phyloP scores from a whole-genome alignment of 2,888 invertebrate species.

The Metopia argyrocephala region DNA sequence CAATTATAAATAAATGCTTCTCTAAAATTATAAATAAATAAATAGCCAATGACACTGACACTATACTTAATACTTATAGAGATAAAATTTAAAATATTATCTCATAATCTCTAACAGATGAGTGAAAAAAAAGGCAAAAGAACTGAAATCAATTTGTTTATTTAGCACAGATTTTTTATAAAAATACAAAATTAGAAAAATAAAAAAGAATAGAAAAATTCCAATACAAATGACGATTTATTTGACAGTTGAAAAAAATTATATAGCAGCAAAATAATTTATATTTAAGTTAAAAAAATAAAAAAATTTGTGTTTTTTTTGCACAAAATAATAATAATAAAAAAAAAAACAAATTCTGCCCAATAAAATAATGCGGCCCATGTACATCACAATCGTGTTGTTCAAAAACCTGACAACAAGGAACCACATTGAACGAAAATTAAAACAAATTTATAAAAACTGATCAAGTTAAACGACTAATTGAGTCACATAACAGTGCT shows the following conservation, averaged over 20 bases:
- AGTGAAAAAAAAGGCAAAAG: not conserved
- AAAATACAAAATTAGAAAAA: not conserved
- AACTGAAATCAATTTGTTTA: conserved; percentile 21
- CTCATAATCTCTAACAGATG: not conserved
- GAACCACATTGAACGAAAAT: too few relatives aligned
- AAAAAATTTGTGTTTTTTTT: not conserved
- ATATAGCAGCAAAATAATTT: not conserved
- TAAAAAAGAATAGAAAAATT: too few relatives aligned
- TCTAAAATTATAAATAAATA: conserved; percentile 3
- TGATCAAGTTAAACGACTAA: too few relatives aligned
- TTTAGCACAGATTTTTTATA: conserved; percentile 2
- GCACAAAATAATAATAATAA: not conserved
- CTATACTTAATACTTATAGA: not conserved
- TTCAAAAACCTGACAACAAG: too few relatives aligned
- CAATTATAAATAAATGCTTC: conserved; percentile 11
- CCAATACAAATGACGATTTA: conserved; percentile 23
- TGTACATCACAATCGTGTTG: too few relatives aligned
- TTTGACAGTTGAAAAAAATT: not conserved
- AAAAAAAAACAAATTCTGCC: not conserved
- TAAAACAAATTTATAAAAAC: too few relatives aligned
- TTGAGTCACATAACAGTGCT: too few relatives aligned
- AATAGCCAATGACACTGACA: not conserved
- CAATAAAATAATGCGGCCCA: too few relatives aligned
- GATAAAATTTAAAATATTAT: not conserved
- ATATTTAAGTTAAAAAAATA: not conserved